A percentile compares a stretch with the other conserved stretches of the same genome.
These are phyloP conservation scores for Embiotoca jacksoni DNA, from an alignment of 2,113 vertebrate species.

Conservation along the genomic window DNA sequence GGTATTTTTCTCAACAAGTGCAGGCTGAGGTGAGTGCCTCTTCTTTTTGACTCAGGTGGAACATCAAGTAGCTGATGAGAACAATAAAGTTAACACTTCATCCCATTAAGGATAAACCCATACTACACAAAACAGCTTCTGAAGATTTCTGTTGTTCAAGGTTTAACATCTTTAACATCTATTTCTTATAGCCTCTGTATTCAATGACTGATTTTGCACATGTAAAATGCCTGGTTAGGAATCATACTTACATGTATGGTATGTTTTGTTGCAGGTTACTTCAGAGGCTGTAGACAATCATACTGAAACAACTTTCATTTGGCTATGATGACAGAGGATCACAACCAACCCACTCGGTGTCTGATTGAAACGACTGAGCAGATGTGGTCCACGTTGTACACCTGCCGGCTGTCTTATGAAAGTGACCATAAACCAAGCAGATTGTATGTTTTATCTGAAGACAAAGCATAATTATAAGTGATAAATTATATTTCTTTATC, in stretches of 20 bases:
- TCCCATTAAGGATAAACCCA: neutral
- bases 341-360: slow-evolving; percentile 31
- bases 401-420: slow-evolving; percentile 41
- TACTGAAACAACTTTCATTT: slow-evolving; percentile 24
- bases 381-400: slow-evolving; percentile 39
- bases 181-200: no score
- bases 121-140: neutral
- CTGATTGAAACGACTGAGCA: slow-evolving; percentile 37
- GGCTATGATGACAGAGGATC: slow-evolving; percentile 30
- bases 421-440: slow-evolving; percentile 52
- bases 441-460: slow-evolving; percentile 67
- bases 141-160: neutral
- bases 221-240: neutral
- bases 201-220: neutral
- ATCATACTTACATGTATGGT: neutral
- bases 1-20: slow-evolving; percentile 85
- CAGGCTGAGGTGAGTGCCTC: slow-evolving; percentile 79
- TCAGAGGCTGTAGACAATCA: slow-evolving; percentile 78
- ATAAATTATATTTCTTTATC: slow-evolving; percentile 64
- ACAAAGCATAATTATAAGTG: slow-evolving; percentile 44
- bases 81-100: neutral
- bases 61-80: neutral
- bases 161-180: neutral
- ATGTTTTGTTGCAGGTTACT: slow-evolving; percentile 81
- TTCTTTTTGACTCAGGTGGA: slow-evolving; percentile 24